Conservation (phyloP, 2,888 invertebrate species). For the Amiota communis region DNA sequence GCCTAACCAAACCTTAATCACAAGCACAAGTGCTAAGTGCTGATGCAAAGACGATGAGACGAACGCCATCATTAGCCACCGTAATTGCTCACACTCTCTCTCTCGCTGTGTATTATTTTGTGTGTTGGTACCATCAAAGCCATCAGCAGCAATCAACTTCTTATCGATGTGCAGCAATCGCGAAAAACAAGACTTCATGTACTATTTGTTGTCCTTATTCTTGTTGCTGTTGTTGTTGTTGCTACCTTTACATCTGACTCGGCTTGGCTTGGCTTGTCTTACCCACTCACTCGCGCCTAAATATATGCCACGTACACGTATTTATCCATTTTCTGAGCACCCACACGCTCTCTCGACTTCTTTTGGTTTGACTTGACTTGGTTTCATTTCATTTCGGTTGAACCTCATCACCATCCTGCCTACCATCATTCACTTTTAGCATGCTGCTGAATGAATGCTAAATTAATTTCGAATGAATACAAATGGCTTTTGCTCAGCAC, state of each 20-base stretch:
- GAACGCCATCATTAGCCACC: background rate
- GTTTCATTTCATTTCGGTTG: background rate
- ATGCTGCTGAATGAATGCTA: slow-evolving; percentile 51
- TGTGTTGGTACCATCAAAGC: slow-evolving; percentile 13
- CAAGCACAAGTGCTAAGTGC: background rate
- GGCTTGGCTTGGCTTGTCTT: background rate
- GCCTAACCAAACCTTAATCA: background rate
- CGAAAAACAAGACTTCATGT: no score
- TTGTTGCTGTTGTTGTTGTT: slow-evolving; percentile 28
- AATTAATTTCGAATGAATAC: slow-evolving; percentile 67
- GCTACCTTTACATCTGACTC: background rate
- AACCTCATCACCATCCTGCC: slow-evolving; percentile 14
- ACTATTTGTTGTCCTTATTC: slow-evolving; percentile 29
- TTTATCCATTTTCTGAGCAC: slow-evolving; percentile 63
- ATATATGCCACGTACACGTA: slow-evolving; percentile 66
- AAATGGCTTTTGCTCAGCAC: slow-evolving; percentile 63
- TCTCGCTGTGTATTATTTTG: no score
- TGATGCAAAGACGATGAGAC: background rate
- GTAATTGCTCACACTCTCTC: no score
- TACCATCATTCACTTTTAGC: background rate
- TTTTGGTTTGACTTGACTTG: no score
- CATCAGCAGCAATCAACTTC: slow-evolving; percentile 54
- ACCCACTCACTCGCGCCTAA: slow-evolving; percentile 43
- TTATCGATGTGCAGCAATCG: slow-evolving; percentile 54
- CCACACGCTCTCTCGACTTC: slow-evolving; percentile 3